A percentile compares a stretch with the other conserved stretches of the same genome.
These are phyloP conservation scores for Eupithecia dodoneata DNA, from an alignment of 2,888 invertebrate genomes.

Conservation along the genomic window DNA sequence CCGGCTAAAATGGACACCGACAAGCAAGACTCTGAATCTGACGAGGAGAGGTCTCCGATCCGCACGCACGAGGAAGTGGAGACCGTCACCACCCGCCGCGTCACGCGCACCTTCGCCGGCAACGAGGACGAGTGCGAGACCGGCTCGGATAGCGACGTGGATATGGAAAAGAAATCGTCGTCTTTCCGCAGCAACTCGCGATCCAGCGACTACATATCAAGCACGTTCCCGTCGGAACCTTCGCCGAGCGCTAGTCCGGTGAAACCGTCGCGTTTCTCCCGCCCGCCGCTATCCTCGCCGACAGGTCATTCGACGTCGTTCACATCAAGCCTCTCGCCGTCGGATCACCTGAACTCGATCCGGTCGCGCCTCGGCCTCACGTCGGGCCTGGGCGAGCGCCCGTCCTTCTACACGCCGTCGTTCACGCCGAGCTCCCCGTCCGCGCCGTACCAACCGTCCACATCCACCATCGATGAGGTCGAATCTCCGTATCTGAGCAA, in stretches of 20 bases:
- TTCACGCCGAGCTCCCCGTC: slow-evolving; percentile 68
- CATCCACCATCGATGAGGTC: slow-evolving; percentile 77
- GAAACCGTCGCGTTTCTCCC: slow-evolving; percentile 71
- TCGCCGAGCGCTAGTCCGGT: slow-evolving; percentile 69
- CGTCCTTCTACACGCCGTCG: slow-evolving; percentile 64
- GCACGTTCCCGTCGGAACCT: slow-evolving; percentile 67
- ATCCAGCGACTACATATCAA: slow-evolving; percentile 76
- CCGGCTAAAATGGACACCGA: slow-evolving; percentile 75
- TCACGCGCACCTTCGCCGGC: slow-evolving; percentile 75
- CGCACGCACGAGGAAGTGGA: slow-evolving; percentile 79
- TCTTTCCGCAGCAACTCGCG: slow-evolving; percentile 69
- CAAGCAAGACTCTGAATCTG: slow-evolving; percentile 71
- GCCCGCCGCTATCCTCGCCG: slow-evolving; percentile 64
- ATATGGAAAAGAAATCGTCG: slow-evolving; percentile 74
- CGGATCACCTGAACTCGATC: slow-evolving; percentile 84
- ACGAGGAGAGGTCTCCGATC: slow-evolving; percentile 71
- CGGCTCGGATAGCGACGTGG: slow-evolving; percentile 88
- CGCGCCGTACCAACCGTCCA: slow-evolving; percentile 66
- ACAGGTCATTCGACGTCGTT: slow-evolving; percentile 59
- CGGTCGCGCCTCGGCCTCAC: slow-evolving; percentile 83
- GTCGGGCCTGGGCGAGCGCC: slow-evolving; percentile 69
- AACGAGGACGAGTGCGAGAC: slow-evolving; percentile 87
- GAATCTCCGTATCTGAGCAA: slow-evolving; percentile 89
- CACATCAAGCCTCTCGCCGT: slow-evolving; percentile 66
- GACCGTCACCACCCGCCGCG: slow-evolving; percentile 81